phyloP scores from a whole-genome alignment of 64 coral and sea anemone genomes.

The Montipora efflorescens region DNA sequence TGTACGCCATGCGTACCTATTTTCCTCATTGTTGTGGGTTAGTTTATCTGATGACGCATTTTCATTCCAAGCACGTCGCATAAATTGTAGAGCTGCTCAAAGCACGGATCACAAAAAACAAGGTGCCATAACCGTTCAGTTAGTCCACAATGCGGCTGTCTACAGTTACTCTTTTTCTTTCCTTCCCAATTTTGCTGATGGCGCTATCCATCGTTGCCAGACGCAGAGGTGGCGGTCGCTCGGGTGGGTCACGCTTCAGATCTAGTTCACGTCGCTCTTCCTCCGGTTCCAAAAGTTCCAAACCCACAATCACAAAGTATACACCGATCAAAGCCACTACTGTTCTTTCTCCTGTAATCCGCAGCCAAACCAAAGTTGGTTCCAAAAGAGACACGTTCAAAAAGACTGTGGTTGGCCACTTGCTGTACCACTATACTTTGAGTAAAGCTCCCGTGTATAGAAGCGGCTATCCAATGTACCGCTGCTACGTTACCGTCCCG shows the following conservation, averaged over 20 bases:
- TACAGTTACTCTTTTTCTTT: not conserved
- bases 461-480: not conserved
- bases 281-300: not conserved
- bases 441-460: not conserved
- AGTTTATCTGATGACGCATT: no score
- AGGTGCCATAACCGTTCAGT: no score
- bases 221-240: not conserved
- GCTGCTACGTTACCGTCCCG: not conserved
- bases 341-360: not conserved
- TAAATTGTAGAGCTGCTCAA: no score
- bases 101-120: no score
- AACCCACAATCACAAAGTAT: not conserved
- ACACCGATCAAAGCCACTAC: constrained; percentile 36
- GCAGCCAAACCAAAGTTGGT: not conserved
- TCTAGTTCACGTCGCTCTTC: not conserved
- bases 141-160: not conserved
- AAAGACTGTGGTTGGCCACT: not conserved
- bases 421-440: not conserved
- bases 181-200: not conserved
- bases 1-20: no score
- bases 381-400: not conserved
- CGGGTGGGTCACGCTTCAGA: not conserved
- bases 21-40: no score
- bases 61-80: no score
- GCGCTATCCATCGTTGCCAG: not conserved